Evolutionary conservation across 2,888 invertebrate species (phyloP).

Genomic region (Scrobipalpa atriplicella): DNA sequence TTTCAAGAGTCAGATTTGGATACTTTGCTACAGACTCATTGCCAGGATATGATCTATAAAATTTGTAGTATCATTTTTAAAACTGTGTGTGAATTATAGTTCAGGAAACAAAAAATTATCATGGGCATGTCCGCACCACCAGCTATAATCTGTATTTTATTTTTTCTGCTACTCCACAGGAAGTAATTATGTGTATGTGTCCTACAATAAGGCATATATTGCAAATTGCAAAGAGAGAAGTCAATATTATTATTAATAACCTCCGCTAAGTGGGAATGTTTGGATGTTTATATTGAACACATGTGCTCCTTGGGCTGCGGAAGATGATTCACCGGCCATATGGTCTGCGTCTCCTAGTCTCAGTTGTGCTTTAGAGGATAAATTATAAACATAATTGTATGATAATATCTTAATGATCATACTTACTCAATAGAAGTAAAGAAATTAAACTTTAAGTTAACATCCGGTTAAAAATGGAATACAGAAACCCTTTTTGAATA

Average conservation of each 20-base stretch:
- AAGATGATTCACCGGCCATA: slow-evolving; percentile 32
- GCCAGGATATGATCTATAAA: too few relatives aligned
- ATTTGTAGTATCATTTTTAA: too few relatives aligned
- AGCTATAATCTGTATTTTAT: too few relatives aligned
- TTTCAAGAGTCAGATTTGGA: too few relatives aligned
- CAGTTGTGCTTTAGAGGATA: slow-evolving; percentile 16
- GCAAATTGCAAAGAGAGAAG: background rate
- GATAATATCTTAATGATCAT: background rate
- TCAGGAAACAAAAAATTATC: background rate
- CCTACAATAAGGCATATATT: background rate
- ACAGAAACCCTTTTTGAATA: too few relatives aligned
- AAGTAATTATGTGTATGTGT: background rate
- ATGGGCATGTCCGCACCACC: too few relatives aligned
- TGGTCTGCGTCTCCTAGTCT: slow-evolving; percentile 20
- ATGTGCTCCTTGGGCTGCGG: slow-evolving; percentile 39
- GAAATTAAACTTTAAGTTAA: too few relatives aligned
- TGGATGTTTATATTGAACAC: slow-evolving; percentile 47
- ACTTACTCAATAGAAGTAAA: background rate
- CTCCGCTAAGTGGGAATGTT: slow-evolving; percentile 34
- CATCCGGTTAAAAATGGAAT: too few relatives aligned
- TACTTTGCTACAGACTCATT: too few relatives aligned
- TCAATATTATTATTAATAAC: slow-evolving; percentile 1
- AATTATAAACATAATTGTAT: background rate
- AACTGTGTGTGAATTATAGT: background rate
- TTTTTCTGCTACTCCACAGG: background rate